Evolutionary conservation across 2,888 invertebrate species (phyloP).

Genomic region (Amblyjoppa fuscipennis): DNA sequence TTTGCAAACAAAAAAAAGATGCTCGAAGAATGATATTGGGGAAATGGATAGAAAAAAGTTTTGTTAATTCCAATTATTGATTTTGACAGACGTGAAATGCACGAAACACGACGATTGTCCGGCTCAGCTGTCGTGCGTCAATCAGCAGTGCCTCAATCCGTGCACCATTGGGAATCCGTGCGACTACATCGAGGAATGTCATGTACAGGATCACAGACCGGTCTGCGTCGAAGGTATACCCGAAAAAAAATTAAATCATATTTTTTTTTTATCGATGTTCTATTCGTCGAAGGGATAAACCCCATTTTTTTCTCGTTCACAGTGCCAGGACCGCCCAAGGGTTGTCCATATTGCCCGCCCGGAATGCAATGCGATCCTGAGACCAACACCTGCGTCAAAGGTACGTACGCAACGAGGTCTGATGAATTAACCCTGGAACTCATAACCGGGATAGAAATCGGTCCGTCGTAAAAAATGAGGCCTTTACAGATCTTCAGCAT

Average conservation of each 20-base stretch:
- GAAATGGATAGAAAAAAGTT: not conserved
- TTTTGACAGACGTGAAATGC: slow-evolving; percentile 91
- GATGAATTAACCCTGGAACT: slow-evolving; percentile 9
- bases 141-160: slow-evolving; percentile 93
- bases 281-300: not conserved
- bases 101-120: slow-evolving; percentile 93
- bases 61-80: slow-evolving; percentile 62
- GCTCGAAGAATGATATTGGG: slow-evolving; percentile 31
- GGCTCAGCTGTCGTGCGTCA: slow-evolving; percentile 91
- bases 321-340: slow-evolving; percentile 70
- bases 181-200: slow-evolving; percentile 91
- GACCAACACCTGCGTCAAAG: slow-evolving; percentile 94
- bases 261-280: not conserved
- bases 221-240: slow-evolving; percentile 92
- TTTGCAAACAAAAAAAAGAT: slow-evolving; percentile 4
- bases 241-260: slow-evolving; percentile 20
- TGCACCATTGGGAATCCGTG: slow-evolving; percentile 92
- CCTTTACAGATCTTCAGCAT: too few species aligned
- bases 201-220: slow-evolving; percentile 93
- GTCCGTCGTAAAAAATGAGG: too few species aligned
- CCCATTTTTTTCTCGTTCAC: slow-evolving; percentile 41
- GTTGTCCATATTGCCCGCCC: slow-evolving; percentile 89
- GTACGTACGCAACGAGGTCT: slow-evolving; percentile 85
- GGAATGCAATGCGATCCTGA: slow-evolving; percentile 92
- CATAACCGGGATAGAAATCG: too few species aligned